Conservation (phyloP, 2,113 vertebrate genomes). For the Gambusia affinis region DNA sequence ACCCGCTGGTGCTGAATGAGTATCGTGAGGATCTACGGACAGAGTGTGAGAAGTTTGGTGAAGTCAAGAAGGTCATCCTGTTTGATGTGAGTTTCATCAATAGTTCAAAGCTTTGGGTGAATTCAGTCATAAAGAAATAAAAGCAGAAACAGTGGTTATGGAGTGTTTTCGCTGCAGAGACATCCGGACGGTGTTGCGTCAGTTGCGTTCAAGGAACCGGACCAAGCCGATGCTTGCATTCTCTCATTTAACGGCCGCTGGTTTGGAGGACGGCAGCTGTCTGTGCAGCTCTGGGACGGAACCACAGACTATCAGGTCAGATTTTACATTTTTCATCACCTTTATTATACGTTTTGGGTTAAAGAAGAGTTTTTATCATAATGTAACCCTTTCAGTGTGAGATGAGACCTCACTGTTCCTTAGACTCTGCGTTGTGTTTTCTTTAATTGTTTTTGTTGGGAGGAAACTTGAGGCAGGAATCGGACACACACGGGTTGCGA, state of each 20-base stretch:
- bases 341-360: background rate
- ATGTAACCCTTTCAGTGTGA: too few relatives aligned
- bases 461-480: too few relatives aligned
- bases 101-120: background rate
- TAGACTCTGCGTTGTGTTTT: too few relatives aligned
- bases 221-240: constrained; percentile 88
- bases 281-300: constrained; percentile 90
- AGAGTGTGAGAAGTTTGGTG: constrained; percentile 96
- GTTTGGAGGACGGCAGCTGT: constrained; percentile 94
- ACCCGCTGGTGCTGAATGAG: constrained; percentile 94
- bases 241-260: constrained; percentile 89
- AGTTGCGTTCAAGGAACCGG: constrained; percentile 90
- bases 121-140: background rate
- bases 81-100: constrained; percentile 90
- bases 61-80: constrained; percentile 94
- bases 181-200: constrained; percentile 95
- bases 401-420: too few relatives aligned
- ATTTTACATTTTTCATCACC: background rate
- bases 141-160: constrained; percentile 21
- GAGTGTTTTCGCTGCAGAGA: constrained; percentile 81
- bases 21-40: constrained; percentile 92
- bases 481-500: too few relatives aligned
- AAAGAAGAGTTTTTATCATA: background rate
- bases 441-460: too few relatives aligned
- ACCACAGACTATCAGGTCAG: constrained; percentile 92